Base-by-base conservation (phyloP, 2,797 vertebrate species). In the Crocodylus rhombifer region DNA sequence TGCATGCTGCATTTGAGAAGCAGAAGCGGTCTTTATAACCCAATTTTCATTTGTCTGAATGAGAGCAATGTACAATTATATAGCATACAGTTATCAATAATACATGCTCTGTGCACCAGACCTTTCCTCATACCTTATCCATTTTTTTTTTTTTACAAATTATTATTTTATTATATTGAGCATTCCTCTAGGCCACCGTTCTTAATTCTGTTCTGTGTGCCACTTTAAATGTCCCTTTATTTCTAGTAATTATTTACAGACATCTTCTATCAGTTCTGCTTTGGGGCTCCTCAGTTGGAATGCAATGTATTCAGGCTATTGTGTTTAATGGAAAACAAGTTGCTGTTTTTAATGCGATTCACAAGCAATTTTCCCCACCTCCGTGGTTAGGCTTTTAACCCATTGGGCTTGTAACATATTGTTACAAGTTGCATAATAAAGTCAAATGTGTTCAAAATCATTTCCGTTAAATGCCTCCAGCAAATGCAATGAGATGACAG, bases 181-280 rank as follows among this genome's bases (percentile, higher is more conserved):
- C 17, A 62, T 89, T 28, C 82, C 91, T 93, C 26, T 26, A 79
- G 87, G 89, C 90, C 89, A 73, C 61, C 76, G 23, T 89, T 77
- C 77, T 88, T 91, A 87, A 88, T 92, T 82, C 88, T 64, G 16
- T 93, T 90, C 57, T 88, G 60, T 76, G 91, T 88, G 42, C 80
- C 16, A 86, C 77, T 88, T 86, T 90, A 81, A 89, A 88, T 42
- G 25, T 77, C 63, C 60, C 64, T 90, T 89, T 91, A 86, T 82
- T 88, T 82, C 26, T 80, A 91, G 65, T 77, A 93, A 91, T 95
- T 94, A 93, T 92, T 94, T 96, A 85, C 21, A 94, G 77, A 77
- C 62, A 71, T 62, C 51, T 88, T 76, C 82, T 85, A 75, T 83
- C 90, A 89, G 80, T 84, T 87, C 69, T 77, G 82, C 14, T 91